Conservation (phyloP, 2,113 vertebrate genomes). For the Lagopus muta region DNA sequence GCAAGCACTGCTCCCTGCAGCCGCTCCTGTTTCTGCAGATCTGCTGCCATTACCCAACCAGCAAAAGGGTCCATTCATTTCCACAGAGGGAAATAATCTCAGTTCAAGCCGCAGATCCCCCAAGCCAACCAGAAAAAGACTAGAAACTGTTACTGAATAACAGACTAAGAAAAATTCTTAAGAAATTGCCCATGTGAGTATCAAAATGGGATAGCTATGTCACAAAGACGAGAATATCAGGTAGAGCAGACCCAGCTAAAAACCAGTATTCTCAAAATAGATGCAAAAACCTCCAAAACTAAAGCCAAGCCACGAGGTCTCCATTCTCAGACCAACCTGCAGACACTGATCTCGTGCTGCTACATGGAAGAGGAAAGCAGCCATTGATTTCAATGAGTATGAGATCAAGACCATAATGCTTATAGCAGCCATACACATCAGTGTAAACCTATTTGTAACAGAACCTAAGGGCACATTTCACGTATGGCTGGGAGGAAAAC, state of each 20-base stretch:
- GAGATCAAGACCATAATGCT: slow-evolving; percentile 66
- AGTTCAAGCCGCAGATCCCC: not conserved
- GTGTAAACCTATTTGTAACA: slow-evolving; percentile 62
- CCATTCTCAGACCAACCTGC: not conserved
- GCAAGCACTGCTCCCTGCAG: not conserved
- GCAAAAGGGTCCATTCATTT: not conserved
- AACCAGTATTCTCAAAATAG: not conserved
- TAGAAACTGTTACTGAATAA: not conserved
- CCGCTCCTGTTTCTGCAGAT: not conserved
- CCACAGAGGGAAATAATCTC: not conserved
- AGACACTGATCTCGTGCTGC: not conserved
- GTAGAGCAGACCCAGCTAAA: accelerated
- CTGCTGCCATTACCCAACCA: not conserved
- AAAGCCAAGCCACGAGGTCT: not conserved
- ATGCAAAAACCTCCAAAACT: not conserved
- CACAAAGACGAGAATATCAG: not conserved
- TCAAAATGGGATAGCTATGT: not conserved
- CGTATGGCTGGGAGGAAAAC: slow-evolving; percentile 56
- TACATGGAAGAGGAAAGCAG: not conserved
- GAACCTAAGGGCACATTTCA: slow-evolving; percentile 72
- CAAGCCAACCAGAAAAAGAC: not conserved
- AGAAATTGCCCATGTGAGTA: not conserved
- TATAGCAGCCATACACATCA: slow-evolving; percentile 50
- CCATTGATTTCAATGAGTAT: slow-evolving; percentile 62
- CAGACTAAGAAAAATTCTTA: not conserved